Base-by-base conservation (phyloP, 2,113 vertebrate genomes). In the Hiodon alosoides region DNA sequence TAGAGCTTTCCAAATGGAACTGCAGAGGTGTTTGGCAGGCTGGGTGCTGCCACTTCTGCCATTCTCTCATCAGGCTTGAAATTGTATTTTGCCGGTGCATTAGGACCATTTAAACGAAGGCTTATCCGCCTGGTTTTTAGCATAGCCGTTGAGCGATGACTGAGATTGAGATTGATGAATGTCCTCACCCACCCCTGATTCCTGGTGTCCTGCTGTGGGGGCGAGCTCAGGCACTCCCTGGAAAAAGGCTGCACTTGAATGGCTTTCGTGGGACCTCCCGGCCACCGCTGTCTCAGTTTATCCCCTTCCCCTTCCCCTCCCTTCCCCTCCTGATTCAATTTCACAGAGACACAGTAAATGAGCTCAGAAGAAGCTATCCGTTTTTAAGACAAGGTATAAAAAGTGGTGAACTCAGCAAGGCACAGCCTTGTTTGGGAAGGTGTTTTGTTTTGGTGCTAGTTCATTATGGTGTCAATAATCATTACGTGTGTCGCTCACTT, bases 141-240 rank as follows among this genome's bases (percentile, higher is more conserved):
- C 31, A 31, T 31, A 31, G 31, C 2, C 31, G 31, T 31, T 31
- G 31, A 31, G 31, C 2, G n/a, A n/a, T 31, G 31, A 31, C 11
- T 46, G 72, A 55, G 66, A 74, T 50, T 66, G 65, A 67, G 54
- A 53, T 57, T 66, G 62, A 58, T 67, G 73, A 64, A 74, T 74
- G 53, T 48, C 64, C 52, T 60, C 46, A n/a, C 69, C 53, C 69
- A 57, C 69, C 54, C 4, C 54, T 7, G 7, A 13, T 7, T 7
- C 53, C 53, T 17, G 67, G 69, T 5, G 5, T 57, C 13, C 67
- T 52, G 48, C 47, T 6, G 67, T 14, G 48, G 67, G 50, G 67
- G 50, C 67, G 54, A 9, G 52, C 3, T 3, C 52, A 51, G 68
- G 68, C 50, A 69, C 52, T 55, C 68, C 52, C 68, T n/a, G 52